Evolutionary conservation across 2,797 vertebrate genomes (phyloP), one percentile per base, ranked within the genome.

Genomic region (Gobionotothen gibberifrons): DNA sequence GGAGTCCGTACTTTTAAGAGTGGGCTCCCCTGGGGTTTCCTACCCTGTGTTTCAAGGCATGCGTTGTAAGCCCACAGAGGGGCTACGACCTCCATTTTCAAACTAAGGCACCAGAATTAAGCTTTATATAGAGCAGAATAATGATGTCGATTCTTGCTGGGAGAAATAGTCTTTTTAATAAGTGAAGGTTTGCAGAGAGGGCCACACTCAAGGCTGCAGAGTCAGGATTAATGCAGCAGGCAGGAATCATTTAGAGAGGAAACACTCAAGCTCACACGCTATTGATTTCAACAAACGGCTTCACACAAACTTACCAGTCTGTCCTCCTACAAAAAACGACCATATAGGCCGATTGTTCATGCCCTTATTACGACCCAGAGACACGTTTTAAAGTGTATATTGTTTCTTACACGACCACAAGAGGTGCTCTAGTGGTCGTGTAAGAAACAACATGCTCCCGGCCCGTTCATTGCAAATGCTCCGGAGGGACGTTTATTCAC

Each of bases 161-260:
- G 61, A 74, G 58, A 76, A 72, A 72, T 2, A 42, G 51, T 59
- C 44, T 63, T 81, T 36, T 70, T 78, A 80, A 82, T 80, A 80
- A 78, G 74, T 22, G 58, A 58, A 36, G 52, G 52, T 39, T 48
- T 72, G 60, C 49, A 40, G 46, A 69, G 55, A 44, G 39, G 32
- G 56, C 46, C 42, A n/a, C 69, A 74, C 56, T 70, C 70, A 81
- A 71, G 62, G 78, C 70, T 52, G 77, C 56, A 65, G 21, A 47
- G 48, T 17, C n/a, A 10, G 55, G 61, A 82, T 79, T 79, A 72
- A 85, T 76, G 61, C 54, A 4, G 60, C 44, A 66, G 39, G 52
- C 78, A 74, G 44, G 32, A 71, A 69, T 72, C 72, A 81, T 83
- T 85, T 65, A 68, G 62, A 17, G 56, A 83, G 21, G 47, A 87